Evolutionary conservation across 2,113 vertebrate genomes (phyloP).

Genomic region (Perca schrenkii): DNA sequence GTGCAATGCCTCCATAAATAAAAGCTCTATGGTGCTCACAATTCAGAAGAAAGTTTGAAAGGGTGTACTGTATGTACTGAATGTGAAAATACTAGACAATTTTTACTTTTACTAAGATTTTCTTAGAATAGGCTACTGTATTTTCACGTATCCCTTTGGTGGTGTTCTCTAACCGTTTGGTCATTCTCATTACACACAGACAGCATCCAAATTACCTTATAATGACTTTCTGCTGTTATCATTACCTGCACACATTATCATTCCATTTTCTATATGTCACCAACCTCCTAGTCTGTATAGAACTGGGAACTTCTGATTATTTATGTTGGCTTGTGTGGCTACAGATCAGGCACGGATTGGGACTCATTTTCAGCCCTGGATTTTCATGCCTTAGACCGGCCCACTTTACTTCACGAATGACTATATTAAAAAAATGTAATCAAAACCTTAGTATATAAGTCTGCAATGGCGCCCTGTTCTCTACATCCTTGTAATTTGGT

Average conservation of each 20-base stretch:
- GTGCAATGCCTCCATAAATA: not conserved
- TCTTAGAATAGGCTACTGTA: not conserved
- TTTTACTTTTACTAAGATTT: not conserved
- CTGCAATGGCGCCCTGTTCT: too few relatives aligned
- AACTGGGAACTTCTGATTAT: not conserved
- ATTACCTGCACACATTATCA: not conserved
- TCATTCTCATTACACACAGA: constrained; percentile 7
- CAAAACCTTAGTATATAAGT: too few relatives aligned
- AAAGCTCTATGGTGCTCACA: not conserved
- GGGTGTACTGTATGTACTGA: not conserved
- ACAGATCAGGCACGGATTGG: too few relatives aligned
- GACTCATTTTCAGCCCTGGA: too few relatives aligned
- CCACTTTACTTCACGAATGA: too few relatives aligned
- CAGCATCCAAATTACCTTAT: constrained; percentile 1
- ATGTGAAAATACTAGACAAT: not conserved
- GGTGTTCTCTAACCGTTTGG: constrained; percentile 3
- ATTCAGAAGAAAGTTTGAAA: not conserved
- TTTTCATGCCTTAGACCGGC: too few relatives aligned
- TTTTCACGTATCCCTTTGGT: too few relatives aligned
- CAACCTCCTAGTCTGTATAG: not conserved
- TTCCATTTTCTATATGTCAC: not conserved
- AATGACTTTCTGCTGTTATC: constrained; percentile 19
- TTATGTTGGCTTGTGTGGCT: constrained; percentile 3
- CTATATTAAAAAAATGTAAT: too few relatives aligned
- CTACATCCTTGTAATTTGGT: too few relatives aligned